Conservation (phyloP, 2,797 vertebrate genomes). For the Crenuchus spilurus region DNA sequence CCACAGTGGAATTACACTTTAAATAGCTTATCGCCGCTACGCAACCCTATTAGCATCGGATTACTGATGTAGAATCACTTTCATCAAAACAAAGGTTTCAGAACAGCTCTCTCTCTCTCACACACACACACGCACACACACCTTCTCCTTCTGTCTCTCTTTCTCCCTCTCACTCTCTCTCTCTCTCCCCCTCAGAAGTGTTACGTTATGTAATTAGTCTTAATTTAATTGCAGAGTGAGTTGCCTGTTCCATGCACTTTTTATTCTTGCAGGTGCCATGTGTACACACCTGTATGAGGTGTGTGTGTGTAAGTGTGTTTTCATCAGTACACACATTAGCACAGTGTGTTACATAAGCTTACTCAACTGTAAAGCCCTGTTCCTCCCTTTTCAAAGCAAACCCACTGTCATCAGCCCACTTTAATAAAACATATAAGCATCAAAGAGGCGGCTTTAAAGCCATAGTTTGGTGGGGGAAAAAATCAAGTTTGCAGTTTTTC, state of each 20-base stretch:
- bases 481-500: too few species aligned
- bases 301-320: conserved; percentile 23
- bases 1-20: conserved; percentile 65
- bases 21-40: conserved; percentile 55
- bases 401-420: background rate
- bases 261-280: conserved; percentile 3
- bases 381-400: background rate
- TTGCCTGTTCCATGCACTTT: conserved; percentile 15
- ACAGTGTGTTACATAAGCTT: background rate
- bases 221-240: conserved; percentile 11
- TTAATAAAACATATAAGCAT: conserved; percentile 20
- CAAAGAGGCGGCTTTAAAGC: too few species aligned
- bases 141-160: background rate
- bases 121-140: too few species aligned
- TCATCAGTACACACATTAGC: background rate
- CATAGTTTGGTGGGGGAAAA: too few species aligned
- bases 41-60: conserved; percentile 46
- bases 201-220: conserved; percentile 17
- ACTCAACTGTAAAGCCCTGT: too few species aligned
- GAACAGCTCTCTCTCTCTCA: too few species aligned
- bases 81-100: conserved; percentile 23
- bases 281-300: conserved; percentile 9
- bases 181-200: background rate
- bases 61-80: conserved; percentile 55
- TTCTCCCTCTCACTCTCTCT: background rate